These are phyloP conservation scores for Cebidichthys violaceus DNA, from an alignment of 2,113 vertebrate species.

Conservation along the genomic window DNA sequence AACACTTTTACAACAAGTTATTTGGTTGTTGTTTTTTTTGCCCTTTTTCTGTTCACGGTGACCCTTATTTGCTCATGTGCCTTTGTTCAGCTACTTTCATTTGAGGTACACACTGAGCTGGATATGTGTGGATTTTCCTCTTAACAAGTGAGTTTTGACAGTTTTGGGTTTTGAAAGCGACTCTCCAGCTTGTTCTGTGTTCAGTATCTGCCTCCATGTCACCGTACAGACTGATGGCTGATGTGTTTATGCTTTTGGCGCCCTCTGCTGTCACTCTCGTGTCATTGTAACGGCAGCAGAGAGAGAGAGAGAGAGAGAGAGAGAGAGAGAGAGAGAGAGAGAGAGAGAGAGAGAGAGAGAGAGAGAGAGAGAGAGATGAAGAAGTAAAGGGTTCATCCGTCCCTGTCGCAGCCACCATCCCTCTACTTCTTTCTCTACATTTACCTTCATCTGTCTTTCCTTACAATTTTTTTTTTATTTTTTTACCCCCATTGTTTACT, in stretches of 20 bases:
- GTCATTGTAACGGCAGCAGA: constrained; percentile 40
- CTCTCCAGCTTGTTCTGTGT: constrained; percentile 48
- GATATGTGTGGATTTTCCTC: neutral
- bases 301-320: constrained; percentile 4
- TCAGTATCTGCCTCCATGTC: constrained; percentile 60
- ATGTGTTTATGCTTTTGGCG: constrained; percentile 52
- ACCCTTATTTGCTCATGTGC: neutral
- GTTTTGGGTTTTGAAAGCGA: constrained; percentile 6
- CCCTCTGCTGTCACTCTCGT: constrained; percentile 67
- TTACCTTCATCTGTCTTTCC: constrained; percentile 42
- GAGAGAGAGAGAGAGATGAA: constrained; percentile 1
- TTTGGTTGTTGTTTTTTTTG: neutral
- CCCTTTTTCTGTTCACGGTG: neutral
- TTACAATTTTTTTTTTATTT: no score
- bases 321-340: no score
- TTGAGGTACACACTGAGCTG: neutral
- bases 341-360: constrained; percentile 20
- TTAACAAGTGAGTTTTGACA: neutral
- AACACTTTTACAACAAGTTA: neutral
- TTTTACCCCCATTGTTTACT: constrained; percentile 27
- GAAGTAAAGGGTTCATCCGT: constrained; percentile 49
- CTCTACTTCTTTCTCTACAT: constrained; percentile 50
- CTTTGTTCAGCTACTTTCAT: constrained; percentile 5
- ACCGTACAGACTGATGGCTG: constrained; percentile 31
- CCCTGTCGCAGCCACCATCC: constrained; percentile 25